Base-by-base conservation (phyloP, 2,113 vertebrate genomes). In the Oreochromis niloticus region DNA sequence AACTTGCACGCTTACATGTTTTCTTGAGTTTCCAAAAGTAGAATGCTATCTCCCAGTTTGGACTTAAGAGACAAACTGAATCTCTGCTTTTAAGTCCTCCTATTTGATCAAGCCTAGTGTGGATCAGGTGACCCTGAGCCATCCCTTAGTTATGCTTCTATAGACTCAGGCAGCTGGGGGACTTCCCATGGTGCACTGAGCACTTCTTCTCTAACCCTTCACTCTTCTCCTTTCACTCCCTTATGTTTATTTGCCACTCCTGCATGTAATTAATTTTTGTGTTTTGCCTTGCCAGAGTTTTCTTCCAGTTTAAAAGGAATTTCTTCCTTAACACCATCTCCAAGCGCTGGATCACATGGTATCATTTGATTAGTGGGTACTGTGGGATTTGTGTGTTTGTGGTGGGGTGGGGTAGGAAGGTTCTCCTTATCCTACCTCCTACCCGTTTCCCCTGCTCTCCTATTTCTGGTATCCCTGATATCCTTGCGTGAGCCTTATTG, bases 81-180 rank as follows among this genome's bases (percentile, higher is more conserved):
- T 17, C 66, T 27, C 2, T 24, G 22, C 39, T 27, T 73, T 73
- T 9, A 43, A 46, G 3, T 16, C 5, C 22, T 73, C 66, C 39
- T 73, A 27, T 73, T 46, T 73, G 39, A 73, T 73, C 27, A 73
- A 46, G 0, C 0, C 13, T 0, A 0, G 39, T 9, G 3, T 73
- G 66, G 66, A 73, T 73, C 66, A 73, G 66, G 39, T 24, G 39
- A 66, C 66, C 66, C n/a, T 1, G 22, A 46, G 2, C 39, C 13
- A 73, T 73, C 39, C 22, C 0, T 0, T 27, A 46, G 66, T 73
- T 73, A 27, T 46, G 61, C 19, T 66, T 66, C 19, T 66, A 39
- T 1, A 66, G 34, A 24, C 1, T 2, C 1, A 5, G 22, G 66
- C 39, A 9, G 66, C 13, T 46, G 66, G 66, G n/a, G 39, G 39